Conservation (phyloP, 2,113 vertebrate genomes). For the Strix uralensis region DNA sequence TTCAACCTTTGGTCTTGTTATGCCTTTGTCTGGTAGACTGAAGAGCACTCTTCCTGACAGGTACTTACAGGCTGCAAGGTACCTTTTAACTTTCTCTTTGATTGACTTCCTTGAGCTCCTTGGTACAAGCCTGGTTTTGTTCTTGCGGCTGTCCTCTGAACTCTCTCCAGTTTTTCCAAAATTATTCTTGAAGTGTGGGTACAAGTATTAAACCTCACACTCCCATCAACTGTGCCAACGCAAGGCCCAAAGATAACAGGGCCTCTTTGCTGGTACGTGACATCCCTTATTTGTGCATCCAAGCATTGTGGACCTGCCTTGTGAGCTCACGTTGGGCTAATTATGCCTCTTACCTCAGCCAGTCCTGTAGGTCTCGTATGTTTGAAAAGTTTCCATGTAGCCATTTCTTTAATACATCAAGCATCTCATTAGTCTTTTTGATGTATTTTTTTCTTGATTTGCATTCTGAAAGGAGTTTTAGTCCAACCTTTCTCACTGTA, state of each 20-base stretch:
- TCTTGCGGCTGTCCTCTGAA: constrained; percentile 47
- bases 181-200: constrained; percentile 26
- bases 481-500: background rate
- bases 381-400: constrained; percentile 20
- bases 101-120: constrained; percentile 54
- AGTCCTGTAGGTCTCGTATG: background rate
- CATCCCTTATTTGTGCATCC: background rate
- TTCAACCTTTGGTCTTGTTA: constrained; percentile 51
- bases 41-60: constrained; percentile 39
- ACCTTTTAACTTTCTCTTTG: constrained; percentile 63
- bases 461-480: background rate
- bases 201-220: background rate
- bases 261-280: constrained; percentile 26
- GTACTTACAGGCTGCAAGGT: constrained; percentile 20
- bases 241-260: constrained; percentile 30
- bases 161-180: constrained; percentile 53
- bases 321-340: background rate
- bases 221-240: background rate
- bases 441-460: background rate
- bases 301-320: background rate
- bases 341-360: constrained; percentile 16
- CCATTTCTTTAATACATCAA: background rate
- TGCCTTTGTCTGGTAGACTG: constrained; percentile 36
- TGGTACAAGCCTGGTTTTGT: constrained; percentile 52
- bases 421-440: background rate